Base-by-base conservation (phyloP, 2,113 vertebrate species). In the Myotis davidii region DNA sequence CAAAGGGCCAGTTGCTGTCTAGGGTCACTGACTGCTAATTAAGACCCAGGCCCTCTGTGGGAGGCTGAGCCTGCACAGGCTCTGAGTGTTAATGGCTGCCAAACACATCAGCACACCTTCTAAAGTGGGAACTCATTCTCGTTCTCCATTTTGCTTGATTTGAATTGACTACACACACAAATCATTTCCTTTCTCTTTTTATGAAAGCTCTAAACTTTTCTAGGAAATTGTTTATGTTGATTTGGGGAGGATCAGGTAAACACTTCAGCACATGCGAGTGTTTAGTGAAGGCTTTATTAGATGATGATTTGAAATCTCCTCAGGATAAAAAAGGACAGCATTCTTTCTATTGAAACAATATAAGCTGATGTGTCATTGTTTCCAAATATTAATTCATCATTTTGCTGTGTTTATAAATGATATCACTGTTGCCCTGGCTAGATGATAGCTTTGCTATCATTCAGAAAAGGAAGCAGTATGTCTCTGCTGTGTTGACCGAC, bases 151-250 rank as follows among this genome's bases (percentile, higher is more conserved):
- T 86, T 48, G 48, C 29, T 59, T 85, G 56, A 76, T 77, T 77
- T 73, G 48, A 95, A 65, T 29, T 17, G 74, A 85, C 37, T 34
- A 85, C 59, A 85, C 67, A 74, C 20, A 77, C 5, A 88, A 27
- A 88, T 89, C 37, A 88, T 34, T 81, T 81, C 64, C 21, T 93
- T 90, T 48, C 59, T 77, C 72, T 65, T 93, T 85, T 54, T 92
- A 39, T 29, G 48, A 94, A 13, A 65, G 23, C 37, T 61, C 64
- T 81, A 73, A 73, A 64, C 27, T 93, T 85, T 89, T 52, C 37
- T 67, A 52, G 17, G 17, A 52, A 61, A 76, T 11, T n/a, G 2
- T 64, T 78, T 29, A 67, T 78, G 32, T 11, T 78, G 50, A 37
- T 27, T 52, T 74, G 17, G 32, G 32, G 25, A 25, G 23, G 25